These are phyloP conservation scores for Corythaeola cristata DNA, from an alignment of 2,113 vertebrate species.

Conservation along the genomic window DNA sequence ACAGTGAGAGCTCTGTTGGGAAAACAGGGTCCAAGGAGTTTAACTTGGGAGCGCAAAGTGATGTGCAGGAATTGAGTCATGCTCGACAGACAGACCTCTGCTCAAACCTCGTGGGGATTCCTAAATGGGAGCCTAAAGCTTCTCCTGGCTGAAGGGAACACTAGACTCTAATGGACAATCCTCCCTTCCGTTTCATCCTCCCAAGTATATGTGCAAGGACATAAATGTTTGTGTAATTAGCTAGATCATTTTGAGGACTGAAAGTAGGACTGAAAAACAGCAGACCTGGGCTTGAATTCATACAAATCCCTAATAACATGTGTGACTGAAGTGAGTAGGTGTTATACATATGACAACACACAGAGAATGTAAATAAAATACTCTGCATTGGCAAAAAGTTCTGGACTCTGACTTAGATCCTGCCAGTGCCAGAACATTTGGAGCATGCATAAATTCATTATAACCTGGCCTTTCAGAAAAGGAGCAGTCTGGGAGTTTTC, in stretches of 20 bases:
- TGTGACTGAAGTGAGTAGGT: accelerated
- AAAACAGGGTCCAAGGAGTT: neutral
- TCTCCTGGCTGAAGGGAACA: accelerated
- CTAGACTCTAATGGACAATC: neutral
- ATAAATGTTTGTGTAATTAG: neutral
- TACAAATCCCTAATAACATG: accelerated
- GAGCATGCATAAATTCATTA: neutral
- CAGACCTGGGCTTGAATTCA: neutral
- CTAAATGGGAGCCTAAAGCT: accelerated
- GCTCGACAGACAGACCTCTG: neutral
- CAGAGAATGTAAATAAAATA: neutral
- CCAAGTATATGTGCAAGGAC: neutral
- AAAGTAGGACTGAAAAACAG: neutral
- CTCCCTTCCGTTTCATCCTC: neutral
- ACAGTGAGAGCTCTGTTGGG: neutral
- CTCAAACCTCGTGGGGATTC: accelerated
- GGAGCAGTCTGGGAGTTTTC: neutral
- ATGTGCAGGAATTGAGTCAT: neutral
- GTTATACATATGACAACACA: accelerated
- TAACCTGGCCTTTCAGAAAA: neutral
- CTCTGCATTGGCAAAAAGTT: neutral
- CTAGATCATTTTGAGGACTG: neutral
- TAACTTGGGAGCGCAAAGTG: accelerated
- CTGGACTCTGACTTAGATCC: neutral
- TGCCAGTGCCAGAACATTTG: neutral